Conservation (phyloP, 2,888 invertebrate species). For the Sminthurinus aureus region DNA sequence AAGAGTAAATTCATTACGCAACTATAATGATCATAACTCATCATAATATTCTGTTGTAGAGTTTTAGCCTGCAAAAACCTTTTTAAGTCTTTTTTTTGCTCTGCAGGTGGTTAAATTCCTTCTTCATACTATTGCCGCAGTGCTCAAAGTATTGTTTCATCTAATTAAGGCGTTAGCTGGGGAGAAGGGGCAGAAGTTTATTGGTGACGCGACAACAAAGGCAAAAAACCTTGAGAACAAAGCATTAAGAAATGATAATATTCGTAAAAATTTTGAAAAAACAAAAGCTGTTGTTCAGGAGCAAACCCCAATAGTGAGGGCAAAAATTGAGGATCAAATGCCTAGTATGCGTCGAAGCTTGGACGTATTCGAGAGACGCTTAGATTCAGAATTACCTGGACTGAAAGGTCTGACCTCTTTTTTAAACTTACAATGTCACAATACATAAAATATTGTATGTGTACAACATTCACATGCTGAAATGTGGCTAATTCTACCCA, state of each 20-base stretch:
- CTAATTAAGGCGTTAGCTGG: background rate
- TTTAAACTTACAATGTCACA: too few species aligned
- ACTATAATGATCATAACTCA: too few species aligned
- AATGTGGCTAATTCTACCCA: too few species aligned
- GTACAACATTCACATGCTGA: too few species aligned
- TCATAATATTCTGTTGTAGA: too few species aligned
- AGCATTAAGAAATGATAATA: background rate
- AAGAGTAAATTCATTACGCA: too few species aligned
- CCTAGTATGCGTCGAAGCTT: background rate
- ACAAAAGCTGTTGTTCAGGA: background rate
- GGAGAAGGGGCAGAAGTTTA: conserved; percentile 2
- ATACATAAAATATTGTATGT: too few species aligned
- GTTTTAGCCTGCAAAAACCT: too few species aligned
- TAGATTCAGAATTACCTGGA: background rate
- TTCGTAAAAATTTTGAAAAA: conserved; percentile 13
- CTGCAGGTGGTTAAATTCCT: background rate
- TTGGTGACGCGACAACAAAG: background rate
- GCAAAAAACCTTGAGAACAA: background rate
- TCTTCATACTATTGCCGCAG: background rate
- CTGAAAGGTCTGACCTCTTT: too few species aligned
- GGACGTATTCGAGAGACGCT: background rate
- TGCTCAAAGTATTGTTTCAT: conserved; percentile 7
- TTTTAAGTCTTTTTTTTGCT: too few species aligned
- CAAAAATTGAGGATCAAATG: conserved; percentile 8
- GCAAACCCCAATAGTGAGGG: background rate